These are phyloP conservation scores for Sigmodon hispidus DNA, from an alignment of 2,113 vertebrate genomes.

Conservation along the genomic window DNA sequence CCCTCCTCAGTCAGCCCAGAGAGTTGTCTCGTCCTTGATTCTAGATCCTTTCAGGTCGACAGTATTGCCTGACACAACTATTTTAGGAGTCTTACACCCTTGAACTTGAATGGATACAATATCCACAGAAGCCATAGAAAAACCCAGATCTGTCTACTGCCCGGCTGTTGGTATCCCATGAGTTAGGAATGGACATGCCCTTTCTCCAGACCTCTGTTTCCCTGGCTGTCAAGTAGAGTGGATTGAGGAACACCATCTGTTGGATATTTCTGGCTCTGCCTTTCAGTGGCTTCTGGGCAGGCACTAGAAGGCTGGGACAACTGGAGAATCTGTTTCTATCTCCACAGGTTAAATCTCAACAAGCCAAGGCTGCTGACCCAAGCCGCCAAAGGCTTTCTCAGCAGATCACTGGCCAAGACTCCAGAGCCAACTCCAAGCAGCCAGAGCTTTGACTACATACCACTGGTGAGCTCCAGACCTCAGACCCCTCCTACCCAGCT, in stretches of 20 bases:
- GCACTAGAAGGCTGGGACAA: background rate
- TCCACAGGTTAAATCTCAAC: slow-evolving; percentile 89
- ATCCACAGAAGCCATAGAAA: background rate
- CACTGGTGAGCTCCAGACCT: slow-evolving; percentile 88
- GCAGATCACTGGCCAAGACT: slow-evolving; percentile 84
- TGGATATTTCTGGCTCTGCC: background rate
- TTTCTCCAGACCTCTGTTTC: background rate
- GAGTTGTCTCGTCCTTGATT: too few species aligned
- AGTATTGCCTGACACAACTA: background rate
- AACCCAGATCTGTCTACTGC: background rate
- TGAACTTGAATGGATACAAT: fast-evolving
- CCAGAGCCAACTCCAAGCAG: slow-evolving; percentile 82
- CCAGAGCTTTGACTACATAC: slow-evolving; percentile 93
- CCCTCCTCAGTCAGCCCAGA: background rate
- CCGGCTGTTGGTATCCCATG: too few species aligned
- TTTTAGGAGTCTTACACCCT: background rate
- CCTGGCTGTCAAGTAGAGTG: slow-evolving; percentile 1
- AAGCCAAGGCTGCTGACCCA: slow-evolving; percentile 91
- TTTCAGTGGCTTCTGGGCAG: background rate
- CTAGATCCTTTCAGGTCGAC: background rate
- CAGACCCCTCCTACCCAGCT: background rate
- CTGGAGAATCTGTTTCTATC: background rate
- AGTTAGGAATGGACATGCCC: fast-evolving
- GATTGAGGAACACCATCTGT: background rate
- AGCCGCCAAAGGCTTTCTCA: slow-evolving; percentile 94